Evolutionary conservation across 2,113 vertebrate species (phyloP).

Genomic region (Bucco capensis): DNA sequence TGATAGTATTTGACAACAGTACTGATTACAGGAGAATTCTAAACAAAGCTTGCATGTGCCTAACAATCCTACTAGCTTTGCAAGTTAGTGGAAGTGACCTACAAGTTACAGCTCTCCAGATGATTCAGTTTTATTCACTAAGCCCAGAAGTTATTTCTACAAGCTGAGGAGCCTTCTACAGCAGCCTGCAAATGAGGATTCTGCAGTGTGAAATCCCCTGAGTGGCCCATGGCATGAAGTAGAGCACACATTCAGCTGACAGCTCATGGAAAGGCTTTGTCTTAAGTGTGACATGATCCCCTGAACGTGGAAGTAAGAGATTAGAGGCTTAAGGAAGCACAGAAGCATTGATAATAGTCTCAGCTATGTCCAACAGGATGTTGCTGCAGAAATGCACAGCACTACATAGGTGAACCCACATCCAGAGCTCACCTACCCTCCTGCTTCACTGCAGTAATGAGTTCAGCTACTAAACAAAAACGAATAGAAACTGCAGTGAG

Average conservation of each 20-base stretch:
- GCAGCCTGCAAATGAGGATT: neutral
- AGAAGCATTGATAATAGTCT: too few species aligned
- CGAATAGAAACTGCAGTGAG: neutral
- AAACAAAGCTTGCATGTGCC: neutral
- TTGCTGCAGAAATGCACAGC: neutral
- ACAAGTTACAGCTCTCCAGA: neutral
- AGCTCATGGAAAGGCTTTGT: neutral
- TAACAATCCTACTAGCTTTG: neutral
- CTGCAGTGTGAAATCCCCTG: neutral
- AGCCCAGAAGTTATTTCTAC: neutral
- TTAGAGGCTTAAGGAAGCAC: neutral
- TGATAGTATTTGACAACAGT: neutral
- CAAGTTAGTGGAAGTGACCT: neutral
- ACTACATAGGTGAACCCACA: neutral
- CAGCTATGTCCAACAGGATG: neutral
- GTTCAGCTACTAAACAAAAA: neutral
- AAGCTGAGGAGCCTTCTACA: neutral
- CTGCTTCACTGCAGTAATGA: neutral
- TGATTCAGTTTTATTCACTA: neutral
- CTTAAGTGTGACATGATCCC: neutral
- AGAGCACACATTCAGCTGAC: neutral
- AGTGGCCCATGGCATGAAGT: neutral
- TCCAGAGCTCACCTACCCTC: neutral
- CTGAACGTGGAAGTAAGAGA: neutral
- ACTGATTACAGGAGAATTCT: neutral